Evolutionary conservation across 2,113 vertebrate species (phyloP), one percentile per base, ranked within the genome.

Genomic region (Pyxicephalus adspersus): DNA sequence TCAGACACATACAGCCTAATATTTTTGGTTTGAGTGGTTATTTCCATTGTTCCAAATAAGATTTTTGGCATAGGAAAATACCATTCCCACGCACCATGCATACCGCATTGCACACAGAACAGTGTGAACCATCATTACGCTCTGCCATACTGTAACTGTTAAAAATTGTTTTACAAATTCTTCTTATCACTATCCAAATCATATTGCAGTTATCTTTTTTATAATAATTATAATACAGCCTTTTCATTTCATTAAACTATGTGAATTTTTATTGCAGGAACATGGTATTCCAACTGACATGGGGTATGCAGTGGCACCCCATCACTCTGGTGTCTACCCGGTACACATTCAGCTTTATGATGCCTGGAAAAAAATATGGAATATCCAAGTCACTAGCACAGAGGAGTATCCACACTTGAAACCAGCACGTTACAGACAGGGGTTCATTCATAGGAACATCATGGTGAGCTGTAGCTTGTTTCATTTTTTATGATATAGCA

Each of bases 321-420:
- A 99, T 86, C 97, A 99, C 83, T 98, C 97, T 0, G 97, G 97
- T 0, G 97, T 99, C 75, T 99, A 98, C 86, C 97, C 97, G 4
- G 96, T 98, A 0, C 97, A 99, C 0, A 91, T 97, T 77, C 97
- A 97, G 75, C 96, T 99, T 74, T 99, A 99, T 23, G 96, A 97
- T 84, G 96, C 97, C 13, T 99, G 97, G 97, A 97, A 95, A 83
- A 96, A 93, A 45, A 96, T 97, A 63, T 99, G 97, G 97, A 93
- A 93, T 83, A 98, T 99, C 86, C 90, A 91, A 88, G 96, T 97
- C 86, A 98, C 97, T 85, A 98, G 97, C 91, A 99, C 97, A 0
- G 97, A 99, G 83, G 97, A 99, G 80, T 99, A 98, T 77, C 97
- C 97, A 4, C 97, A 98, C 84, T 91, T 99, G 83, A 99, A 98